A percentile compares a stretch with the other conserved stretches of the same genome.
These are phyloP conservation scores for Margarornis squamiger DNA, from an alignment of 2,797 vertebrate species.

Conservation along the genomic window DNA sequence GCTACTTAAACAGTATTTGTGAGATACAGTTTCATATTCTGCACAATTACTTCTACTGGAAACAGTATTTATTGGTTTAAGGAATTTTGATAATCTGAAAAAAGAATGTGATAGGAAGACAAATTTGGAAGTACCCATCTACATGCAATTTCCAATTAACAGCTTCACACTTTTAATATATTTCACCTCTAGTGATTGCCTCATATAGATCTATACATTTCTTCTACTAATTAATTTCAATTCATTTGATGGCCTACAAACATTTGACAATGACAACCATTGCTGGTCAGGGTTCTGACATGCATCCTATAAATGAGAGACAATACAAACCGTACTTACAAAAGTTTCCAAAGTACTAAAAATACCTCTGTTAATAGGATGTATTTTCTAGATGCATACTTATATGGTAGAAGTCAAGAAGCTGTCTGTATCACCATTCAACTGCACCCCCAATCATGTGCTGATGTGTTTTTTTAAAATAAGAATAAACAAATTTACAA, in stretches of 20 bases:
- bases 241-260: not conserved
- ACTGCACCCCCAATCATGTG: not conserved
- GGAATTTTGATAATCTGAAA: not conserved
- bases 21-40: not conserved
- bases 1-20: not conserved
- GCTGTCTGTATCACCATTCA: not conserved
- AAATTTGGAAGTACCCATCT: not conserved
- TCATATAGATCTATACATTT: not conserved
- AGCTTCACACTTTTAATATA: not conserved
- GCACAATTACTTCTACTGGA: not conserved
- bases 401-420: not conserved
- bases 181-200: not conserved
- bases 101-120: not conserved
- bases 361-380: not conserved
- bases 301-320: not conserved
- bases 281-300: not conserved
- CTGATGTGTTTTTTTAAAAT: not conserved
- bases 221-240: not conserved
- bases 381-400: not conserved
- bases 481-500: not conserved
- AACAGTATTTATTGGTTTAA: not conserved
- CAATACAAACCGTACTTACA: not conserved
- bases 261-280: not conserved
- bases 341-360: not conserved
- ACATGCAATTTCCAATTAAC: not conserved